Base-by-base conservation (phyloP, 2,797 vertebrate species). In the Betta splendens region DNA sequence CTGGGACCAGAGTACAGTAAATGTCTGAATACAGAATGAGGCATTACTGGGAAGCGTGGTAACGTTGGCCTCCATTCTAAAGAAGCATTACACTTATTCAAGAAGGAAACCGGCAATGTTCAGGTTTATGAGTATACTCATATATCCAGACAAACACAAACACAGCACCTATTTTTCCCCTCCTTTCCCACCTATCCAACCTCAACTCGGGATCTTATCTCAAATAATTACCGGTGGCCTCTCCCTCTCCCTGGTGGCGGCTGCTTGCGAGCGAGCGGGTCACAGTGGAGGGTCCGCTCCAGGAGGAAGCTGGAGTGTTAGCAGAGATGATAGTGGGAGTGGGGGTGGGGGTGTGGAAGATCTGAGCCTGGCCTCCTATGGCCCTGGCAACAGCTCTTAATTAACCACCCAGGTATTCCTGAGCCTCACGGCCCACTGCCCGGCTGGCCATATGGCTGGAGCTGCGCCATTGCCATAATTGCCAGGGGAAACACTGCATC, bases 341-440 rank as follows among this genome's bases (percentile, higher is more conserved):
- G 91, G 88, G 89, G 72, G 75, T 60, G 69, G 67, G 79, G 75
- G 72, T 83, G 92, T 92, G 93, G 92, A 93, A 94, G 94, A 96
- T 95, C 95, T 96, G 91, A 93, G 92, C 92, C 90, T 91, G 92
- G 93, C 94, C 94, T 95, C 94, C 93, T 91, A 93, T 94, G 94
- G 94, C 92, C 93, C 92, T 91, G 92, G 94, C 94, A 95, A 95
- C 92, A 93, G 94, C 94, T 95, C 94, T 95, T 98, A 97, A 97
- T 98, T 97, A 98, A 97, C 95, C 97, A 96, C 95, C 94, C 94
- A 97, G 96, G 96, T 96, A 96, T 96, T 96, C 92, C 91, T 93
- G 92, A 89, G 87, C 91, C 93, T 93, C 89, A 92, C 92, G 87
- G 89, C 94, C 94, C 93, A 73, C 92, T 86, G 87, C 86, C 88